Evolutionary conservation across 1,140 invertebrate genomes (phyloP), one percentile per base, ranked within the genome.

Genomic region (Pseudomyrmex gracilis): DNA sequence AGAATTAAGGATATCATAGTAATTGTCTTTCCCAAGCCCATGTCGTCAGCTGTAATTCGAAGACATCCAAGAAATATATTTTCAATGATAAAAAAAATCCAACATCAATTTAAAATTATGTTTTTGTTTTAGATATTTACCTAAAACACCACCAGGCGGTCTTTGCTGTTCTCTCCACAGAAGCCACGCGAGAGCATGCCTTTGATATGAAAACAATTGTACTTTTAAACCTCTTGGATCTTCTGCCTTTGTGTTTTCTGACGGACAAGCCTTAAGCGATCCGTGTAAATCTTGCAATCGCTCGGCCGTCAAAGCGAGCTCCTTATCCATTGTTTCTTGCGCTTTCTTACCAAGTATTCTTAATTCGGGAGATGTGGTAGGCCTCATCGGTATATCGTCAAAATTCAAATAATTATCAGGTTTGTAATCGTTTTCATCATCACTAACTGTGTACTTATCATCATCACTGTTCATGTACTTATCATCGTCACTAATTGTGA

Each of bases 11-110:
- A 96, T 83, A 99, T 98, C 97, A 99, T 98, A 0, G 97, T 98
- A 5, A 99, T 93, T 0, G 98, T 99, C 94, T 99, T 99, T 0
- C 98, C 98, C 0, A 98, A 93, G 45, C 98, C 98, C 98, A 99
- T 99, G 92, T 99, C 98, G 95, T 99, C 98, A 70, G 98, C 98
- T 96, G 89, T 92, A 66, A 57, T 57, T 1, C 64, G 20, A 77
- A 66, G 22, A 70, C 51, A 55, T 55, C 13, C 53, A 85, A 89
- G 90, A 68, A 74, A 84, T 84, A 57, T 73, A 61, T 73, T 53
- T 82, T 10, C n/a, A 43, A 9, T 63, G n/a, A 80, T 47, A 24
- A 43, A 49, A 55, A 64, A 67, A 63, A 93, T 85, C 55, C 58
- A 20, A 53, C n/a, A 80, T 66, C 51, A 80, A 63, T 70, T 57